Base-by-base conservation (phyloP, 2,797 vertebrate species). In the Spatula clypeata region DNA sequence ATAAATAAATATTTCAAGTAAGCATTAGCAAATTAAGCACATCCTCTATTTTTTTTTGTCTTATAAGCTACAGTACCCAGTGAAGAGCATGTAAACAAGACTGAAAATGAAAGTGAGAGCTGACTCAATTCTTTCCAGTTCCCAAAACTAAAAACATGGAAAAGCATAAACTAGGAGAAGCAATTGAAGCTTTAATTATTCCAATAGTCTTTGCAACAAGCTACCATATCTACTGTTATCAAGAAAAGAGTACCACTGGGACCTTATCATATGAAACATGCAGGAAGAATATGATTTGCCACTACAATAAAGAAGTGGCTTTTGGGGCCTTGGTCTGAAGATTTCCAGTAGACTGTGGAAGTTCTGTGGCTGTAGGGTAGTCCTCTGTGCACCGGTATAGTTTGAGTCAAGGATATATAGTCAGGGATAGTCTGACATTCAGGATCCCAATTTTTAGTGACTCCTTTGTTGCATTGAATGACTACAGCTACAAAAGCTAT, bases 311-410 rank as follows among this genome's bases (percentile, higher is more conserved):
- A 32, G 19, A 69, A 72, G 11, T 29, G 4, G 6, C 27, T 80
- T 64, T 74, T 26, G 10, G 20, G 13, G 23, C 4, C 16, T 5
- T 32, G n/a, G 20, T 20, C 26, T 45, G 45, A 72, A 44, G 2
- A 29, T 61, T 81, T 79, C 11, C 21, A 17, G 4, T 44, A 19
- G 4, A 45, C 7, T n/a, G 12, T 38, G 85, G 27, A 82, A 90
- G 32, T 64, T 31, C 34, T 36, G 8, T 17, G 24, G 14, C 31
- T 66, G 7, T n/a, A 45, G 13, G 4, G 12, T 38, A 10, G 2
- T n/a, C n/a, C 5, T 69, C 26, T 38, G 16, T 42, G 9, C 27
- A 9, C 14, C 42, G 17, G 1, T 20, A 20, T 0, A 4, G 4
- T 29, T 62, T 84, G 70, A 75, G 42, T 44, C 42, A 44, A 44